Evolutionary conservation across 2,113 vertebrate genomes (phyloP), one percentile per base, ranked within the genome.

Genomic region (Tetraodon nigroviridis): DNA sequence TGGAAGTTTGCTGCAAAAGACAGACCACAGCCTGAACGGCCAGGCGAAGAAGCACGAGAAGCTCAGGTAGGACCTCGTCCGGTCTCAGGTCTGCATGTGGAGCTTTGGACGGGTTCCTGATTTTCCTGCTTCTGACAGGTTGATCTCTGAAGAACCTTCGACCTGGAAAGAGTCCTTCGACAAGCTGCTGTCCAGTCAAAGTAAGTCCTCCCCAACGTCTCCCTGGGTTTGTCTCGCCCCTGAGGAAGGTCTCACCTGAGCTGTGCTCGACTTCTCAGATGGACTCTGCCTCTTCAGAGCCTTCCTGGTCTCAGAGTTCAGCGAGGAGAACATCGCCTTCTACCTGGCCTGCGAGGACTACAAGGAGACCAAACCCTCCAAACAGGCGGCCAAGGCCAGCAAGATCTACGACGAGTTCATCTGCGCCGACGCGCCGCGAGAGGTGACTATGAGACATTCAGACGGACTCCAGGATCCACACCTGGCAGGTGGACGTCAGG

Each of bases 261-360:
- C 13, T 50, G 46, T 58, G 1, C 24, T n/a, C 52, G 55, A 17
- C 48, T 32, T 64, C 14, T 45, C 82, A 99, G 97, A 90, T 61
- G 96, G 96, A 7, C 84, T 96, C 72, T 90, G 90, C 0, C 87
- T 94, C 17, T 99, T 99, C 87, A 91, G 91, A 19, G 89, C 91
- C 0, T 99, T 99, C 75, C 86, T 99, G 37, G 89, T 93, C 71
- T 93, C 93, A 0, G 95, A 99, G 81, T 98, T 95, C 84, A 98
- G 96, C 0, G 94, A 99, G 75, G 97, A 99, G 82, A 99, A 99
- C 71, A 88, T 99, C 0, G 93, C 94, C 37, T 99, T 99, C 88
- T 99, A 96, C 90, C 75, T 98, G 63, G 96, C 94, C 0, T 99
- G 97, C 0, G 95, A 98, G 60, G 95, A 97, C 70, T 98, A 93